Percentiles rank a stretch among this genome's conserved stretches.
These are phyloP conservation scores for Todiramphus saurophagus DNA, from an alignment of 2,113 vertebrate genomes.

Conservation along the genomic window DNA sequence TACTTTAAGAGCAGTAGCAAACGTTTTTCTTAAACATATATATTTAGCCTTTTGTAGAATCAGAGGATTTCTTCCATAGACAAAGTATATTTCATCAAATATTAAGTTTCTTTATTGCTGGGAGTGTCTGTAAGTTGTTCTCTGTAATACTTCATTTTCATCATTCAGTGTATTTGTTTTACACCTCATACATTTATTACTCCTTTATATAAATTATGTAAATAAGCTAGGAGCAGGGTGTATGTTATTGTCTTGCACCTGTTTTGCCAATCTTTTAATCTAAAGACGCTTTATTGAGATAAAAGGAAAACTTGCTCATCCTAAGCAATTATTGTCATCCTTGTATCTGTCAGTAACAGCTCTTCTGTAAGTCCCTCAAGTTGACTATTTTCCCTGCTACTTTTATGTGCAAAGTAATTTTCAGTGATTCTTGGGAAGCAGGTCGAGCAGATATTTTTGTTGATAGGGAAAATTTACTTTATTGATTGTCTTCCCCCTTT, in stretches of 20 bases:
- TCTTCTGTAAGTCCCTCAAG: not conserved
- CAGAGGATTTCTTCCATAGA: not conserved
- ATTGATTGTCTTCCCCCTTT: not conserved
- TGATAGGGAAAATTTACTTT: conserved; percentile 18
- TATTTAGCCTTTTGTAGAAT: not conserved
- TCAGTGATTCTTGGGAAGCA: conserved; percentile 37
- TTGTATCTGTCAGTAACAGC: conserved; percentile 27
- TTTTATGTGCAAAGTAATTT: conserved; percentile 45
- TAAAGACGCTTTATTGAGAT: conserved; percentile 37
- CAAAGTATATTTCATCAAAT: conserved; percentile 40
- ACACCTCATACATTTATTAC: conserved; percentile 7
- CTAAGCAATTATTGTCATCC: conserved; percentile 20
- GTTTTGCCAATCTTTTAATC: conserved; percentile 35
- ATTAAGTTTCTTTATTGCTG: not conserved
- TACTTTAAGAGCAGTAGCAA: not conserved
- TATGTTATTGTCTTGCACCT: conserved; percentile 35
- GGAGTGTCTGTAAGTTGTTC: not conserved
- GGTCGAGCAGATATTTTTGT: conserved; percentile 46
- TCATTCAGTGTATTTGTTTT: conserved; percentile 31
- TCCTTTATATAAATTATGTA: conserved; percentile 54
- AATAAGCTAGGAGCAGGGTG: conserved; percentile 39
- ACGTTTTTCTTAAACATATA: not conserved
- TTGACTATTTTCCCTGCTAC: not conserved
- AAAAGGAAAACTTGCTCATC: conserved; percentile 56
- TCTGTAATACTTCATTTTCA: conserved; percentile 31